Conservation (phyloP, 2,888 invertebrate species). For the Pterobdella sp. region DNA sequence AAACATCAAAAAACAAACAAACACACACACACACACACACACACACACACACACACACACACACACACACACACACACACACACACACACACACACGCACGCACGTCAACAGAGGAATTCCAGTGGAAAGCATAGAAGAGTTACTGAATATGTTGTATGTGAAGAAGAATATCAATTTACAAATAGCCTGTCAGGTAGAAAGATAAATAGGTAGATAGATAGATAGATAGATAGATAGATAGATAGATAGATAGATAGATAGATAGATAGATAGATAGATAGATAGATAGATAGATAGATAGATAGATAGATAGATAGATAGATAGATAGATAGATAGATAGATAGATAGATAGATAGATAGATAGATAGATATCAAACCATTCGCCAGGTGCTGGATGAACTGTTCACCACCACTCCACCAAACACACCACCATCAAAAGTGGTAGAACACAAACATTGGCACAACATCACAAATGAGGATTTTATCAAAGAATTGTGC, state of each 20-base stretch:
- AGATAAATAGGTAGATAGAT: background rate
- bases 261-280: slow-evolving; percentile 21
- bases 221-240: background rate
- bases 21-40: slow-evolving; percentile 16
- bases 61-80: slow-evolving; percentile 1
- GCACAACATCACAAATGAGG: slow-evolving; percentile 5
- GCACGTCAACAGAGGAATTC: slow-evolving; percentile 42
- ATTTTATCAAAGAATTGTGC: background rate
- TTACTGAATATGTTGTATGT: slow-evolving; percentile 93
- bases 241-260: background rate
- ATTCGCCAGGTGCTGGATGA: background rate
- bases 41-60: slow-evolving; percentile 8
- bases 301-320: slow-evolving; percentile 38
- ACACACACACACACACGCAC: slow-evolving; percentile 1
- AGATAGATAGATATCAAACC: background rate
- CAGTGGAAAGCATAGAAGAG: slow-evolving; percentile 87
- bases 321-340: background rate
- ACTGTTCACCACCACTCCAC: background rate
- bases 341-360: background rate
- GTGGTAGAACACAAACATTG: background rate
- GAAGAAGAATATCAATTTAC: slow-evolving; percentile 57
- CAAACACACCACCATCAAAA: background rate
- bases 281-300: slow-evolving; percentile 46
- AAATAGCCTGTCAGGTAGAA: background rate
- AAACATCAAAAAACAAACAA: background rate